These are phyloP conservation scores for Epistrophella euchroma DNA, from an alignment of 2,888 invertebrate species.

Conservation along the genomic window DNA sequence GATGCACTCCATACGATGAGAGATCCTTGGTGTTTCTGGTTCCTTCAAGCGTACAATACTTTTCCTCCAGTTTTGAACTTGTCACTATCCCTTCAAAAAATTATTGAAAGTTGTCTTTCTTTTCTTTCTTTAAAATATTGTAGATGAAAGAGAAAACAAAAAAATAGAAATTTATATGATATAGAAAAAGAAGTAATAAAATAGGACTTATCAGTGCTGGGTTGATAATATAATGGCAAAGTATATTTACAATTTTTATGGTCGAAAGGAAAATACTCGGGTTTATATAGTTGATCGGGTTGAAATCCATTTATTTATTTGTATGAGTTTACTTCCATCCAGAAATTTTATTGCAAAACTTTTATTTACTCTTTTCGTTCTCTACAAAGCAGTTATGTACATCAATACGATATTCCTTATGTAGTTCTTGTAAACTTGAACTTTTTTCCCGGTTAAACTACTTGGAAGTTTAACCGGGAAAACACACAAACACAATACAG, in stretches of 20 bases:
- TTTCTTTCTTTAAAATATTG: neutral
- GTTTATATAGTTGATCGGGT: neutral
- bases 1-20: neutral
- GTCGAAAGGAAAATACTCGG: neutral
- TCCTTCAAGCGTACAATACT: neutral
- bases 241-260: neutral
- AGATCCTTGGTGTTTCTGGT: neutral
- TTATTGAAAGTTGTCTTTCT: neutral
- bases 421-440: neutral
- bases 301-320: neutral
- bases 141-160: neutral
- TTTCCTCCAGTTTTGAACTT: neutral
- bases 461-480: neutral
- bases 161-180: neutral
- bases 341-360: constrained; percentile 26
- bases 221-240: constrained; percentile 18
- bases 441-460: too few species aligned
- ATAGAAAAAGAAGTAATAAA: constrained; percentile 28
- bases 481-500: neutral
- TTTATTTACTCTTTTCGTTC: neutral
- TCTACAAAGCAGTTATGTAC: neutral
- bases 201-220: constrained; percentile 19
- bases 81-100: neutral
- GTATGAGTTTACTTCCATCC: neutral
- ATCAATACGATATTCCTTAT: neutral